Evolutionary conservation across 2,888 invertebrate species (phyloP).

Genomic region (Colletes collaris): DNA sequence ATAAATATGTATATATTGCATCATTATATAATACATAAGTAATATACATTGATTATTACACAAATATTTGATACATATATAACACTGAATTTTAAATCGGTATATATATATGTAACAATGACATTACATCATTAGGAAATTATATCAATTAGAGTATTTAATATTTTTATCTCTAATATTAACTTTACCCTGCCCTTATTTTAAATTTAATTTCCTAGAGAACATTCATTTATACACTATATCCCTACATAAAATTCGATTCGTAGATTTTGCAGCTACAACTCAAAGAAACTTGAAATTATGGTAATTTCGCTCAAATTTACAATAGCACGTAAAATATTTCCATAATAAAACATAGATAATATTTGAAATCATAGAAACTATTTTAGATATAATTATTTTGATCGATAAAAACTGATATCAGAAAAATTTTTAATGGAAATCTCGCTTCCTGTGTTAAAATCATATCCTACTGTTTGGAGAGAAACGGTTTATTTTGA

Average conservation of each 20-base stretch:
- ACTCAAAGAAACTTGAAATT: too few species aligned
- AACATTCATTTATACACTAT: conserved; percentile 21
- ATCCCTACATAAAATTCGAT: not conserved
- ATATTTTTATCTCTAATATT: conserved; percentile 19
- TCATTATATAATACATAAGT: conserved; percentile 19
- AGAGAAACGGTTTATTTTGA: not conserved
- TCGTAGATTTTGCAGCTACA: not conserved
- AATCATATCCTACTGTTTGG: conserved; percentile 1
- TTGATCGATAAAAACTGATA: too few species aligned
- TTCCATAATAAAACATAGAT: too few species aligned
- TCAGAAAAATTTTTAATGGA: too few species aligned
- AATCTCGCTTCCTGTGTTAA: not conserved
- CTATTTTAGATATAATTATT: too few species aligned
- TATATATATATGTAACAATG: conserved; percentile 3
- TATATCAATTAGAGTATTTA: conserved; percentile 28
- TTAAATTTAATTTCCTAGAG: conserved; percentile 9
- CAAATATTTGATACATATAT: conserved; percentile 28
- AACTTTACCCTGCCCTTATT: conserved; percentile 11
- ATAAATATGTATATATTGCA: conserved; percentile 25
- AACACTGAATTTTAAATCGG: conserved; percentile 36
- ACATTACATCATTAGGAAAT: conserved; percentile 11
- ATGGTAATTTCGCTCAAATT: too few species aligned
- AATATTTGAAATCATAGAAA: too few species aligned
- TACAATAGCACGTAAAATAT: too few species aligned
- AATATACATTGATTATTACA: conserved; percentile 22